Evolutionary conservation across 1,140 invertebrate species (phyloP).

Genomic region (Zaprionus ornatus): DNA sequence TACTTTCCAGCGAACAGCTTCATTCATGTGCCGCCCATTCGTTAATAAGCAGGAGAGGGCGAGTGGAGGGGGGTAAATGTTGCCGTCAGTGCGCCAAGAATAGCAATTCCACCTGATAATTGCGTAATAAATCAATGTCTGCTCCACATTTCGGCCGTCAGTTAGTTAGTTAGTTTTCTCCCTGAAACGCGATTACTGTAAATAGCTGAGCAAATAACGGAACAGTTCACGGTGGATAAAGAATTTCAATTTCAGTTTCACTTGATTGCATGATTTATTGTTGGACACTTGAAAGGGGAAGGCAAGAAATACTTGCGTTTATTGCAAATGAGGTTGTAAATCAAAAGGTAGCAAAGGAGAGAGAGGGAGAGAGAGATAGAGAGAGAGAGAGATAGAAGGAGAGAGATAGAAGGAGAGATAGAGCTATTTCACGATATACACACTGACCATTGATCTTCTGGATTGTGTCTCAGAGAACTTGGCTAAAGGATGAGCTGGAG

Average conservation of each 20-base stretch:
- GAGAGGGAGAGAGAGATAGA: too few species aligned
- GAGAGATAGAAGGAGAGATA: too few species aligned
- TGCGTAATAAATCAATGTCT: constrained; percentile 77
- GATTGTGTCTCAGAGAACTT: not conserved
- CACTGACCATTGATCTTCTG: not conserved
- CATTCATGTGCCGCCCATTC: not conserved
- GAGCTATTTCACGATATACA: too few species aligned
- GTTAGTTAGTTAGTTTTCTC: constrained; percentile 49
- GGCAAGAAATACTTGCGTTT: not conserved
- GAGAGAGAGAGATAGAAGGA: too few species aligned
- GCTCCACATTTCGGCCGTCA: constrained; percentile 69
- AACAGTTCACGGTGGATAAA: constrained; percentile 22
- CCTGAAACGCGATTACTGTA: constrained; percentile 43
- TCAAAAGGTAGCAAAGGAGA: not conserved
- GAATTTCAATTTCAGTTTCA: constrained; percentile 14
- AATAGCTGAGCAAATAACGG: constrained; percentile 52
- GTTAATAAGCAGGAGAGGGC: not conserved
- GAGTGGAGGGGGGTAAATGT: not conserved
- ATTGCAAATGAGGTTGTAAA: not conserved
- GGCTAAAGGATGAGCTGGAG: not conserved
- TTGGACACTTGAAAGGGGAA: not conserved
- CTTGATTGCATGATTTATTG: constrained; percentile 10
- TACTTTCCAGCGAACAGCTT: constrained; percentile 8
- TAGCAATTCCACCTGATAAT: constrained; percentile 61
- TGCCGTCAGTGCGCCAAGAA: constrained; percentile 24